These are phyloP conservation scores for Phaonia tiefii DNA, from an alignment of 2,888 invertebrate genomes.

Conservation along the genomic window DNA sequence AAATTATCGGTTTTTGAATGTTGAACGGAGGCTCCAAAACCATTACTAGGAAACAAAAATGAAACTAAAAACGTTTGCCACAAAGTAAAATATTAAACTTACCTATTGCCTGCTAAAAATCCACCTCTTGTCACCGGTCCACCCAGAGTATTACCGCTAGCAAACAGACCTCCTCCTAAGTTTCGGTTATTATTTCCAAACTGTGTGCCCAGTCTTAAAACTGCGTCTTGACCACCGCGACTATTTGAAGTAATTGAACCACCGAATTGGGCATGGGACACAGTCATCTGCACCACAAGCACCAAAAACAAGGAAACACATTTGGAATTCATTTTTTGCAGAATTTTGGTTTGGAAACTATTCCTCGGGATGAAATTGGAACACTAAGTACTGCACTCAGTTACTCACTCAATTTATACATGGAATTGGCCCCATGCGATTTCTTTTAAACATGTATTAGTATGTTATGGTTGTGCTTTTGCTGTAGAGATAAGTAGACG, in stretches of 20 bases:
- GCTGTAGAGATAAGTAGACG: neutral
- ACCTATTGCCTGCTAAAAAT: conserved; percentile 61
- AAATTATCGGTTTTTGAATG: conserved; percentile 65
- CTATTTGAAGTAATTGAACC: conserved; percentile 56
- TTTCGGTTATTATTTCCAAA: conserved; percentile 60
- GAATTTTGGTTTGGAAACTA: neutral
- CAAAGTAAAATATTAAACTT: conserved; percentile 10
- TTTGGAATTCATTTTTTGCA: neutral
- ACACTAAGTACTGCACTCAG: neutral
- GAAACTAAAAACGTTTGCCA: neutral
- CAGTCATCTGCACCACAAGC: neutral
- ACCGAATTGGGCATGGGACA: conserved; percentile 42
- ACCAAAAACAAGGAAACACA: neutral
- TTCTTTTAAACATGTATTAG: no score
- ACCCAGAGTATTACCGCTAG: conserved; percentile 55
- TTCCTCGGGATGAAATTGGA: neutral
- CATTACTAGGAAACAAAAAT: conserved; percentile 54
- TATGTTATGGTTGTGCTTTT: neutral
- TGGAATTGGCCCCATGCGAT: neutral
- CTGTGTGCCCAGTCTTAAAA: conserved; percentile 36
- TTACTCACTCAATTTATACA: neutral
- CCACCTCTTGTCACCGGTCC: conserved; percentile 67
- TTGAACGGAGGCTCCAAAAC: conserved; percentile 61
- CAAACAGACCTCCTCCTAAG: conserved; percentile 63
- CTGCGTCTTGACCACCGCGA: conserved; percentile 57